Evolutionary conservation across 92 coral and sea anemone species (phyloP), one percentile per base, ranked within the genome.

Genomic region (Desmophyllum pertusum): DNA sequence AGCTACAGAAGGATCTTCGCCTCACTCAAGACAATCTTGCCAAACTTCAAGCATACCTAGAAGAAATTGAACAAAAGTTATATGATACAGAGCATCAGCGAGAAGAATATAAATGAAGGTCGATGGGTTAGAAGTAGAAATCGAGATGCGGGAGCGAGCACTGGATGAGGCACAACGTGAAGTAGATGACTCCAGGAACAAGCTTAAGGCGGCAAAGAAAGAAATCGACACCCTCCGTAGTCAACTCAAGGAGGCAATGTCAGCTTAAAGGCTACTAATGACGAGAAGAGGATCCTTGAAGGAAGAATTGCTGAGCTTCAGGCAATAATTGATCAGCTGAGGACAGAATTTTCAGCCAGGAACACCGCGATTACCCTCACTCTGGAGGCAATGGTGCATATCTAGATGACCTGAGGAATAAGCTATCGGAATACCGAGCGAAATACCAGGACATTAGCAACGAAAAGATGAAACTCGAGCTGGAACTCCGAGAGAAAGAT

Each of bases 101-200:
- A 79, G 85, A 91, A 38, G 98, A 94, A 40, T 83, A 87, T 30
- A 94, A 69, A 75, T 87, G 75, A 77, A 88, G 39, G 72, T 83
- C 46, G 87, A 84, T 29, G 82, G 85, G 45, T 81, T 89, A 36
- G 78, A 72, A 41, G 85, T 78, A 17, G 98, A 94, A 55, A 84
- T 89, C n/a, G 95, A 86, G 57, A 84, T 85, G 73, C 81, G 87
- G 31, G 90, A 87, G 69, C 88, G 79, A 25, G 88, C 85, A 9
- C 90, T 94, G 5, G 86, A 92, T 74, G 98, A 92, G 51, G 85
- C 86, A n/a, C 95, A 94, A n/a, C 73, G 82, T n/a, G 79, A 89
- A 84, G 81, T 82, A 43, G 81, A 78, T 80, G 98, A 93, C 40
- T 73, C 72, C 2, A 87, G 90, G 59, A 77, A 76, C 10, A 87